These are phyloP conservation scores for Pangasius sanitwongsei DNA, from an alignment of 2,797 vertebrate genomes.

Conservation along the genomic window DNA sequence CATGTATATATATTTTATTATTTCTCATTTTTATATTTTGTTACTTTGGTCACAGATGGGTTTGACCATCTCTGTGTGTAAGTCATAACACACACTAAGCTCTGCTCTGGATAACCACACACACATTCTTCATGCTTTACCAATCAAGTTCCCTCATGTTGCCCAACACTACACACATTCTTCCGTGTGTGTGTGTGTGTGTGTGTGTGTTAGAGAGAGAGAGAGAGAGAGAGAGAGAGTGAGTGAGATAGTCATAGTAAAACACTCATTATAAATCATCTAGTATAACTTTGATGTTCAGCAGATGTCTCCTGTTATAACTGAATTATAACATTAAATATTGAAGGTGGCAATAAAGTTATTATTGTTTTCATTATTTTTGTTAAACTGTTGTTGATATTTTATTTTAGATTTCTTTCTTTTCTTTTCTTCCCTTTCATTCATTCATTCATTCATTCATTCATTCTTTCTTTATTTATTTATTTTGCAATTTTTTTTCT, in stretches of 20 bases:
- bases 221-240: no score
- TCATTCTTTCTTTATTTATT: no score
- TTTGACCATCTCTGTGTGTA: neutral
- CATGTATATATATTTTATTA: no score
- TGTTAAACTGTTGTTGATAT: neutral
- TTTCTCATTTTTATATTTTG: neutral
- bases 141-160: constrained; percentile 24
- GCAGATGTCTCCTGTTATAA: neutral
- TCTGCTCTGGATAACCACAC: neutral
- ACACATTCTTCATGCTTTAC: constrained; percentile 14
- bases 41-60: neutral
- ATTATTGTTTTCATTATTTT: neutral
- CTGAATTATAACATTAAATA: neutral
- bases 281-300: neutral
- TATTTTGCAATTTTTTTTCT: no score
- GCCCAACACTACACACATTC: constrained; percentile 10
- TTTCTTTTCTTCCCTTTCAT: neutral
- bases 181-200: neutral
- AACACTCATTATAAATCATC: neutral
- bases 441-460: no score
- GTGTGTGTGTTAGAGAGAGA: neutral
- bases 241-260: neutral
- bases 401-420: neutral
- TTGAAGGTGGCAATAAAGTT: neutral
- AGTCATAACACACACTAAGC: neutral